phyloP scores from a whole-genome alignment of 2,113 vertebrate genomes.

The Bos javanicus region DNA sequence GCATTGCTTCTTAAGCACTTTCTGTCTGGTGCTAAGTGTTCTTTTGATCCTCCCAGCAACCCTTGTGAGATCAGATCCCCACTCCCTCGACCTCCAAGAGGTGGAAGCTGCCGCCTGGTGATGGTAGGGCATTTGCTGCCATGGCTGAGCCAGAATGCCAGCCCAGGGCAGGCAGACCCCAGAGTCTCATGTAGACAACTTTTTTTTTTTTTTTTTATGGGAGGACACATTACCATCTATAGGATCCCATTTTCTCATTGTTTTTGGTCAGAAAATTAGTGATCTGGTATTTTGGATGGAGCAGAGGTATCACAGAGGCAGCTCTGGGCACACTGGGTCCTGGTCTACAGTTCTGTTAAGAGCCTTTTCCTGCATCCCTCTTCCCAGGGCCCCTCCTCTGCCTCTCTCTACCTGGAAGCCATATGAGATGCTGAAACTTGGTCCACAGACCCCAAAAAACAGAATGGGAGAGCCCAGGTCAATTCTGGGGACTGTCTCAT shows the following conservation, averaged over 20 bases:
- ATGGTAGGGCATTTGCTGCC: background rate
- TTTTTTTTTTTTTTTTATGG: background rate
- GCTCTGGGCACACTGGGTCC: background rate
- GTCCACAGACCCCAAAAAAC: background rate
- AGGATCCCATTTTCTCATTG: background rate
- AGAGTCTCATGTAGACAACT: background rate
- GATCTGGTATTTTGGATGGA: background rate
- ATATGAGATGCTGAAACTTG: background rate
- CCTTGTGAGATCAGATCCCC: background rate
- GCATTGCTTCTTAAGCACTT: background rate
- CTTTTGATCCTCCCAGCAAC: background rate
- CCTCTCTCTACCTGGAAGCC: background rate
- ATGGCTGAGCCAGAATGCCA: background rate
- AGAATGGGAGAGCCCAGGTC: background rate
- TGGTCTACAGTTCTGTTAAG: background rate
- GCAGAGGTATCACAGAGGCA: accelerated
- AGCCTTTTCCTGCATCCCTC: background rate
- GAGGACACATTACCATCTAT: background rate
- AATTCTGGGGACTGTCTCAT: background rate
- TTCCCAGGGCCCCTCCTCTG: background rate
- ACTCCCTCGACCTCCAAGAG: background rate
- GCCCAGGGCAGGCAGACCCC: background rate
- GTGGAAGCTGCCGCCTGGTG: background rate
- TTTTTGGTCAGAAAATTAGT: background rate
- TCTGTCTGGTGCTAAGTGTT: background rate